Conservation (phyloP, 2,888 invertebrate genomes). For the Pocota personata region DNA sequence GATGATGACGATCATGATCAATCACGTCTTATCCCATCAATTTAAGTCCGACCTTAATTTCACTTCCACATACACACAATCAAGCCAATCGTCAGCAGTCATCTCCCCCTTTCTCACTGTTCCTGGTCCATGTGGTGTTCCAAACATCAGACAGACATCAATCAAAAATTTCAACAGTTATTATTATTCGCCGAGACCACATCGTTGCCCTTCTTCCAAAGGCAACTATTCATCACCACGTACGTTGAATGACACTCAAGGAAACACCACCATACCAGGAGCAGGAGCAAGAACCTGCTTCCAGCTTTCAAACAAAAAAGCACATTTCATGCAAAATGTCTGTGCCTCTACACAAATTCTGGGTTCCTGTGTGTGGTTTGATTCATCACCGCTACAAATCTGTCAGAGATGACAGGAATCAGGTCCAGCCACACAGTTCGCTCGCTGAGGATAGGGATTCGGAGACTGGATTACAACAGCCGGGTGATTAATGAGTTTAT, state of each 20-base stretch:
- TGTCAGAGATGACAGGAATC: conserved; percentile 73
- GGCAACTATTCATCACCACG: conserved; percentile 47
- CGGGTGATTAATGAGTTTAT: conserved; percentile 73
- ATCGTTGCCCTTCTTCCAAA: conserved; percentile 58
- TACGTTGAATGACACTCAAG: conserved; percentile 57
- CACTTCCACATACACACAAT: conserved; percentile 34
- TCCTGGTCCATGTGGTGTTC: conserved; percentile 44
- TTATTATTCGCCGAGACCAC: conserved; percentile 56
- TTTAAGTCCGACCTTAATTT: conserved; percentile 69
- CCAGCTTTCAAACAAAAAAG: conserved; percentile 38
- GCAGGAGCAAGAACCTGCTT: conserved; percentile 20
- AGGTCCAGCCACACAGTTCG: conserved; percentile 68
- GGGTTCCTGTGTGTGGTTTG: conserved; percentile 65
- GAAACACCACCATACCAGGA: conserved; percentile 35
- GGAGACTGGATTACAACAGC: conserved; percentile 70
- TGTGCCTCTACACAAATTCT: conserved; percentile 13
- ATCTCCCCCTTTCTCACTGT: not conserved
- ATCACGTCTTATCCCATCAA: conserved; percentile 69
- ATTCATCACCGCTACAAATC: conserved; percentile 73
- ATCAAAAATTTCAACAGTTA: conserved; percentile 73
- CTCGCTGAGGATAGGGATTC: conserved; percentile 48
- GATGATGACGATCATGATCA: conserved; percentile 69
- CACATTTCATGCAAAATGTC: conserved; percentile 51
- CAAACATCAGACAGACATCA: conserved; percentile 65
- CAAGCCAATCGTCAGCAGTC: conserved; percentile 22